Percentiles rank a stretch among this genome's conserved stretches.
Evolutionary conservation across 2,888 invertebrate genomes (phyloP).

Genomic region (Ennomos erosarius): DNA sequence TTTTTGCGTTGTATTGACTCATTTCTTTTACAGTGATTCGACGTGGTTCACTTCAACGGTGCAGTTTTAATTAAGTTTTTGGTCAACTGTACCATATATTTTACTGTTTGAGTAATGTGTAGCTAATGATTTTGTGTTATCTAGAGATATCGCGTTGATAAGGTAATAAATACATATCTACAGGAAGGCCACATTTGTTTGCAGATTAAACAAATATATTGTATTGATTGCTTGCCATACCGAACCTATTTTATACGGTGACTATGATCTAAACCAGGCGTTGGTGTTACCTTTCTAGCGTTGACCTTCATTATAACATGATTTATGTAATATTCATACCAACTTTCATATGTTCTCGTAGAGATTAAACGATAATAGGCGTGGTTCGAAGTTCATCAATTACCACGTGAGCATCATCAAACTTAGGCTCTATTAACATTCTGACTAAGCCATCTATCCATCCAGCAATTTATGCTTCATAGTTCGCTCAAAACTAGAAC

Average conservation of each 20-base stretch:
- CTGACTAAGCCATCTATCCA: no score
- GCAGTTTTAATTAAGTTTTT: conserved; percentile 20
- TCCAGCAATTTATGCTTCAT: no score
- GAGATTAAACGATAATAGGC: no score
- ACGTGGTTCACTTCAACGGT: conserved; percentile 16
- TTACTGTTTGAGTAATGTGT: conserved; percentile 17
- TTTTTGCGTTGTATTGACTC: conserved; percentile 45
- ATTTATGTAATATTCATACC: conserved; percentile 2
- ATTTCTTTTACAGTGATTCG: conserved; percentile 41
- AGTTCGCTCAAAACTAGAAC: no score
- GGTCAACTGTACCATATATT: conserved; percentile 11
- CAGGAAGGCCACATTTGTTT: conserved; percentile 20
- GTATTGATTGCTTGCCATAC: conserved; percentile 20
- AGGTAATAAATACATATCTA: conserved; percentile 10
- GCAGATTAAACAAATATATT: conserved; percentile 6
- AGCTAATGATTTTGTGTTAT: conserved; percentile 24
- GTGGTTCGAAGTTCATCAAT: no score
- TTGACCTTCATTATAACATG: conserved; percentile 7
- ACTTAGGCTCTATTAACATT: not conserved
- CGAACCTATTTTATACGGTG: not conserved
- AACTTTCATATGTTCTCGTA: no score
- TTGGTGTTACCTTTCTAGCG: conserved; percentile 20
- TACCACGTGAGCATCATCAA: not conserved
- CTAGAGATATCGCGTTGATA: conserved; percentile 25
- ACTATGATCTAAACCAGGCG: conserved; percentile 8